phyloP scores from a whole-genome alignment of 2,888 invertebrate species.

The Agrochola lychnidis region DNA sequence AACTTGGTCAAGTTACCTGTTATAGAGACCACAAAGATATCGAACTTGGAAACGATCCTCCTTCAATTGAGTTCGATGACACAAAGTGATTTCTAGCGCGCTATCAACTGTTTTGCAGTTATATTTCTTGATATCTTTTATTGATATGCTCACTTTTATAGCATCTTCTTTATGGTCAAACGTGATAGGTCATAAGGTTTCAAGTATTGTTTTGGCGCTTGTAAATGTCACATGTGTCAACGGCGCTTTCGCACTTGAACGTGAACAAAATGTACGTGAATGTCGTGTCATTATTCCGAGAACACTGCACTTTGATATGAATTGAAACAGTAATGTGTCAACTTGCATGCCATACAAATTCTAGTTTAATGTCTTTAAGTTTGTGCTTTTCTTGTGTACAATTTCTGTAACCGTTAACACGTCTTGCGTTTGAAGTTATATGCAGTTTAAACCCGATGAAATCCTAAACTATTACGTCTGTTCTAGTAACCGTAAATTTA shows the following conservation, averaged over 20 bases:
- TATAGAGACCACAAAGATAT: neutral
- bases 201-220: slow-evolving; percentile 44
- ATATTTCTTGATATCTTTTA: slow-evolving; percentile 13
- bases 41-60: slow-evolving; percentile 9
- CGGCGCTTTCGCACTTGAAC: slow-evolving; percentile 27
- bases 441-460: slow-evolving; percentile 18
- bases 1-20: slow-evolving; percentile 3
- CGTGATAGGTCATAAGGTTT: slow-evolving; percentile 60
- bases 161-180: slow-evolving; percentile 44
- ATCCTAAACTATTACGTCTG: slow-evolving; percentile 39
- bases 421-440: slow-evolving; percentile 9
- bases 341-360: slow-evolving; percentile 21
- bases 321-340: slow-evolving; percentile 22
- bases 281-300: slow-evolving; percentile 24
- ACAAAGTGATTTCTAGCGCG: neutral
- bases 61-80: neutral
- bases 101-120: neutral
- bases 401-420: neutral
- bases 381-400: neutral
- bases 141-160: slow-evolving; percentile 35
- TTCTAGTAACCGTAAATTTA: slow-evolving; percentile 47
- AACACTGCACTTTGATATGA: slow-evolving; percentile 22
- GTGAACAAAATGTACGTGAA: slow-evolving; percentile 21
- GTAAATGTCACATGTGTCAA: slow-evolving; percentile 35
- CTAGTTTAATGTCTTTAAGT: slow-evolving; percentile 2